These are phyloP conservation scores for Caenorhabditis virilis DNA, from an alignment of 2,888 invertebrate genomes.

Conservation along the genomic window DNA sequence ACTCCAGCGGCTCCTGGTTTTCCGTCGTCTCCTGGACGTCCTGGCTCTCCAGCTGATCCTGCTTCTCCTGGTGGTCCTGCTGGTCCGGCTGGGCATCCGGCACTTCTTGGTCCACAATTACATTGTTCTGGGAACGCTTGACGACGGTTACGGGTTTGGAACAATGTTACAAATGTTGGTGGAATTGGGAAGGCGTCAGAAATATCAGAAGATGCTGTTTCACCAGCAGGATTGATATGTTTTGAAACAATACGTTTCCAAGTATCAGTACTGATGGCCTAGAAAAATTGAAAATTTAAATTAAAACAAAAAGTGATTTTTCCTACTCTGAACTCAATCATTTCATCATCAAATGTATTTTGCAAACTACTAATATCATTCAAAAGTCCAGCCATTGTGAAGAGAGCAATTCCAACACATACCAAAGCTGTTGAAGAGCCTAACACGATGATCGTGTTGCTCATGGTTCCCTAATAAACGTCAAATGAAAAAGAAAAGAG, in stretches of 20 bases:
- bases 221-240: constrained; percentile 33
- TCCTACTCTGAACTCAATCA: constrained; percentile 43
- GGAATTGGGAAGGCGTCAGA: constrained; percentile 17
- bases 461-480: background rate
- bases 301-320: background rate
- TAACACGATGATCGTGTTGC: constrained; percentile 5
- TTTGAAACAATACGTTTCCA: constrained; percentile 50
- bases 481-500: too few species aligned
- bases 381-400: constrained; percentile 41
- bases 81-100: constrained; percentile 55
- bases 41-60: constrained; percentile 47
- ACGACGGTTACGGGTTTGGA: constrained; percentile 45
- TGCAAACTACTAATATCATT: constrained; percentile 44
- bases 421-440: constrained; percentile 8
- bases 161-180: constrained; percentile 41
- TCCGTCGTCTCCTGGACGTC: constrained; percentile 49
- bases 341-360: constrained; percentile 41
- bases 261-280: constrained; percentile 48
- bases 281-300: constrained; percentile 6
- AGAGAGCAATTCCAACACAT: background rate
- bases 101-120: constrained; percentile 50
- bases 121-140: constrained; percentile 46
- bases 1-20: constrained; percentile 51
- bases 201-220: background rate
- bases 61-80: constrained; percentile 50